A percentile compares a stretch with the other conserved stretches of the same genome.
These are phyloP conservation scores for Thymelicus acteon DNA, from an alignment of 2,888 invertebrate species.

Conservation along the genomic window DNA sequence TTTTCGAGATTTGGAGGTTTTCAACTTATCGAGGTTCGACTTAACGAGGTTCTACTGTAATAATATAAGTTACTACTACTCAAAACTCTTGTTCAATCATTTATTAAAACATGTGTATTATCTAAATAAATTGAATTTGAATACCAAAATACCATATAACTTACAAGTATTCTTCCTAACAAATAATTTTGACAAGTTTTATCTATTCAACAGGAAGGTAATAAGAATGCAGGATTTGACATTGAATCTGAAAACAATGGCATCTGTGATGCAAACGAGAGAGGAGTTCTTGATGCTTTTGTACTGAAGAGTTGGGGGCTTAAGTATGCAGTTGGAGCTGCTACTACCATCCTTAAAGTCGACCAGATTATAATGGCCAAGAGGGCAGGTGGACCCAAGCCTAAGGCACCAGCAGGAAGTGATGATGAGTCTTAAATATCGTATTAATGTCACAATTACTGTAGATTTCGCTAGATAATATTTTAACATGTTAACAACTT, in stretches of 20 bases:
- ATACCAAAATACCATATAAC: no score
- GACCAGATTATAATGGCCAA: conserved; percentile 99
- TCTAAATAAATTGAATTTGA: no score
- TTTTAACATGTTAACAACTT: conserved; percentile 39
- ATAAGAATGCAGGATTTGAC: conserved; percentile 93
- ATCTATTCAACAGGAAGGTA: conserved; percentile 85
- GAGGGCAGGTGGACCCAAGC: conserved; percentile 97
- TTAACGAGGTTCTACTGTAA: no score
- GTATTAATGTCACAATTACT: conserved; percentile 42
- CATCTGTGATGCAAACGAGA: conserved; percentile 90
- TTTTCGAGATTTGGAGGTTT: no score
- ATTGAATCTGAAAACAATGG: conserved; percentile 91
- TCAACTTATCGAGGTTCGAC: no score
- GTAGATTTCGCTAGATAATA: conserved; percentile 43
- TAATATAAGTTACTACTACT: no score
- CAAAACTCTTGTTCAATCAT: no score
- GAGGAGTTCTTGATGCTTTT: conserved; percentile 93
- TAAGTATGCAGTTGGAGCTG: conserved; percentile 97
- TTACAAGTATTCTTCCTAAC: no score
- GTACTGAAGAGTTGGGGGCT: conserved; percentile 96
- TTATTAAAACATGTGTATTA: no score
- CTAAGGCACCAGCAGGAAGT: conserved; percentile 87
- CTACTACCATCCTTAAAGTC: conserved; percentile 95
- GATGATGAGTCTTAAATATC: conserved; percentile 89
- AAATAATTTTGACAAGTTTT: not conserved